Conservation (phyloP, 2,797 vertebrate species). For the Rhabdophis nuchalis region DNA sequence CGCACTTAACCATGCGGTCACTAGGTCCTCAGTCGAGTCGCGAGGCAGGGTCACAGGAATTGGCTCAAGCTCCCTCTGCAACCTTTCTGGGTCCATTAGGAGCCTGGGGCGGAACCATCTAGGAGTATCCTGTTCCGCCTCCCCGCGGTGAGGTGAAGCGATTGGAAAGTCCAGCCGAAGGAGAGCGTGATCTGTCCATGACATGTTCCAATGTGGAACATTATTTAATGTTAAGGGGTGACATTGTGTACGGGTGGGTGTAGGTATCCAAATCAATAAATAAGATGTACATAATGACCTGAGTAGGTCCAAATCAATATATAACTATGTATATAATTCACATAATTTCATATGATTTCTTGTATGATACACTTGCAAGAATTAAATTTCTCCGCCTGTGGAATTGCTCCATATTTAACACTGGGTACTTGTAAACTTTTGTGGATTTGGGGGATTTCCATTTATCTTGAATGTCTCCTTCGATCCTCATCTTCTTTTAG, state of each 20-base stretch:
- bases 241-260: not conserved
- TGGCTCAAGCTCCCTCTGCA: no score
- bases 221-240: not conserved
- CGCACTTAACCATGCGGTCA: no score
- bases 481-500: not conserved
- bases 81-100: no score
- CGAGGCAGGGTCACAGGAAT: no score
- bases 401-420: not conserved
- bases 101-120: no score
- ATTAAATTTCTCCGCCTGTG: not conserved
- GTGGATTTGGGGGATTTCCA: not conserved
- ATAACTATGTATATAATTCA: not conserved
- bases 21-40: no score
- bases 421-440: not conserved
- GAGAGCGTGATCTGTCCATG: no score
- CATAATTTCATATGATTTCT: not conserved
- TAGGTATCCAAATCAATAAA: not conserved
- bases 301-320: not conserved
- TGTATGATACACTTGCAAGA: not conserved
- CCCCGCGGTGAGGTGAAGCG: no score
- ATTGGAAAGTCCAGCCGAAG: no score
- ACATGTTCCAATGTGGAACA: not conserved
- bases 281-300: not conserved
- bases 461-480: not conserved
- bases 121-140: no score